phyloP scores from a whole-genome alignment of 2,797 vertebrate genomes.

The Hybognathus amarus region DNA sequence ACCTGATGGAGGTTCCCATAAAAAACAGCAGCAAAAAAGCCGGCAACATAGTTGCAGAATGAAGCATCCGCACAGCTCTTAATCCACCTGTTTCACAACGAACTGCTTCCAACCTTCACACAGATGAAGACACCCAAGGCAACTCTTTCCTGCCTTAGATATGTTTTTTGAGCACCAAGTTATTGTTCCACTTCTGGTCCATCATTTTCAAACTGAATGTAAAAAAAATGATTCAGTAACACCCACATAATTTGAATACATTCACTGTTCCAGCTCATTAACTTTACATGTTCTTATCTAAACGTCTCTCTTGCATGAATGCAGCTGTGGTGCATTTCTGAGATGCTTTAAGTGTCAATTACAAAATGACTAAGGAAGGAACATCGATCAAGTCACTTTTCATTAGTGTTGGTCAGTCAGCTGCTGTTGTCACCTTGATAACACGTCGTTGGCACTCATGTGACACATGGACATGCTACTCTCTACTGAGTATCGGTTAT shows the following conservation, averaged over 20 bases:
- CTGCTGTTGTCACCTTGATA: slow-evolving; percentile 65
- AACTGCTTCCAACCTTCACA: neutral
- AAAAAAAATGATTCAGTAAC: neutral
- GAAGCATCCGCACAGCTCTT: slow-evolving; percentile 56
- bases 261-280: neutral
- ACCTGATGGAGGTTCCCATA: slow-evolving; percentile 62
- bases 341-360: slow-evolving; percentile 24
- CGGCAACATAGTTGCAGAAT: slow-evolving; percentile 63
- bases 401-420: slow-evolving; percentile 60
- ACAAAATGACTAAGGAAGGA: neutral
- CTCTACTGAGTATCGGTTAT: neutral
- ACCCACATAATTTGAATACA: slow-evolving; percentile 4
- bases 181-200: slow-evolving; percentile 16
- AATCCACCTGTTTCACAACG: slow-evolving; percentile 47
- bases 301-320: slow-evolving; percentile 33
- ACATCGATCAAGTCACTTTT: neutral
- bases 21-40: slow-evolving; percentile 65
- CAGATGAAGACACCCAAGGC: neutral
- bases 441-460: slow-evolving; percentile 34
- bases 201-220: slow-evolving; percentile 3
- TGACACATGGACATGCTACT: slow-evolving; percentile 62
- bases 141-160: slow-evolving; percentile 15
- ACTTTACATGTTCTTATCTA: neutral
- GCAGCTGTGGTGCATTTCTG: slow-evolving; percentile 31
- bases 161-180: slow-evolving; percentile 31